phyloP scores from a whole-genome alignment of 2,888 invertebrate genomes.

The Chirona hameri region DNA sequence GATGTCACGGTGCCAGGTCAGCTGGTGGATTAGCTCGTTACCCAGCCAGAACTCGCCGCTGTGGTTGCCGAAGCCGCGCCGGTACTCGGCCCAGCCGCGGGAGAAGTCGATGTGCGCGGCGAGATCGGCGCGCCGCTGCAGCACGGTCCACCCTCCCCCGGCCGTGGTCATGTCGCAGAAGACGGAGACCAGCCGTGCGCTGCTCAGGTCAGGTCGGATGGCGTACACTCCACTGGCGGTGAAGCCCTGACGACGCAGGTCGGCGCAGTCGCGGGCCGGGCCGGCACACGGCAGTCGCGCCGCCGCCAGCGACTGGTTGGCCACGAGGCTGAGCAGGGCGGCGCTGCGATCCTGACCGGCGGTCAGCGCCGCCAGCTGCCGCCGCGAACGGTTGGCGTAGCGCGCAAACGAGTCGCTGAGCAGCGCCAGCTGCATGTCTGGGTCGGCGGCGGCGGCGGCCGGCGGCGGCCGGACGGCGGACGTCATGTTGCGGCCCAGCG shows the following conservation, averaged over 20 bases:
- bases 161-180: constrained; percentile 84
- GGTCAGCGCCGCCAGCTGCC: background rate
- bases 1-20: constrained; percentile 87
- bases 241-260: constrained; percentile 80
- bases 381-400: background rate
- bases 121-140: constrained; percentile 82
- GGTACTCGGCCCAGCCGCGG: constrained; percentile 86
- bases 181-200: constrained; percentile 89
- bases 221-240: constrained; percentile 82
- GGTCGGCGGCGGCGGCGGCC: background rate
- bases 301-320: background rate
- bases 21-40: constrained; percentile 88
- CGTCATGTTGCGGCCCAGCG: background rate
- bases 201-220: constrained; percentile 82
- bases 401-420: background rate
- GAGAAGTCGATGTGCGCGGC: constrained; percentile 80
- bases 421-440: constrained; percentile 24
- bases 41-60: constrained; percentile 88
- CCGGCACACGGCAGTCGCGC: constrained; percentile 9
- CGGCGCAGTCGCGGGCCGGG: constrained; percentile 86
- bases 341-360: constrained; percentile 1
- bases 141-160: constrained; percentile 91
- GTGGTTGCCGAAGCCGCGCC: constrained; percentile 87
- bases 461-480: no score
- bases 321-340: background rate